phyloP scores from a whole-genome alignment of 2,113 vertebrate genomes.

The Pterocles gutturalis region DNA sequence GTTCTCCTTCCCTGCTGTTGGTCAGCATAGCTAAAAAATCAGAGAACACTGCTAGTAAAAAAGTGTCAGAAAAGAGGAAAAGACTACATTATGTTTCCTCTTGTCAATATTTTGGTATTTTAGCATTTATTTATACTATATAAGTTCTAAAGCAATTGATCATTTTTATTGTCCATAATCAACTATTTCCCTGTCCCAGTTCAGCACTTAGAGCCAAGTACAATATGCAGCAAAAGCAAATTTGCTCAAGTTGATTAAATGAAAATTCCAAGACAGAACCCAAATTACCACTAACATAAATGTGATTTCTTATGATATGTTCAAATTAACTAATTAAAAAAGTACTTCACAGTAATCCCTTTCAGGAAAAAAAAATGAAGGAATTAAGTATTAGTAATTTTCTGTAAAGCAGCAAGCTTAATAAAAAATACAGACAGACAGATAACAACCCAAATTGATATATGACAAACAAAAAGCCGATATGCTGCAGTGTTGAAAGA shows the following conservation, averaged over 20 bases:
- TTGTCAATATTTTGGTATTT: background rate
- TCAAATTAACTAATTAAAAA: slow-evolving; percentile 18
- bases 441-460: background rate
- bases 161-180: background rate
- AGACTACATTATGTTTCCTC: background rate
- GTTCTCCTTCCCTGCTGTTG: slow-evolving; percentile 80
- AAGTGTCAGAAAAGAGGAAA: background rate
- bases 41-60: background rate
- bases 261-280: background rate
- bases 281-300: background rate
- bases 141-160: background rate
- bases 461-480: background rate
- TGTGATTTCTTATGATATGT: background rate
- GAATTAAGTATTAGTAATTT: slow-evolving; percentile 5
- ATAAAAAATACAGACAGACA: background rate
- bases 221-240: background rate
- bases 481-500: background rate
- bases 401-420: background rate
- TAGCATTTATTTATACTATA: background rate
- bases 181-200: background rate
- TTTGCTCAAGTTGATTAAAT: background rate
- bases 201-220: background rate
- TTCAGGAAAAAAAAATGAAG: background rate
- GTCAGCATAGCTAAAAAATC: slow-evolving; percentile 75
- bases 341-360: background rate